Base-by-base conservation (phyloP, 2,797 vertebrate genomes). In the Chromis chromis region DNA sequence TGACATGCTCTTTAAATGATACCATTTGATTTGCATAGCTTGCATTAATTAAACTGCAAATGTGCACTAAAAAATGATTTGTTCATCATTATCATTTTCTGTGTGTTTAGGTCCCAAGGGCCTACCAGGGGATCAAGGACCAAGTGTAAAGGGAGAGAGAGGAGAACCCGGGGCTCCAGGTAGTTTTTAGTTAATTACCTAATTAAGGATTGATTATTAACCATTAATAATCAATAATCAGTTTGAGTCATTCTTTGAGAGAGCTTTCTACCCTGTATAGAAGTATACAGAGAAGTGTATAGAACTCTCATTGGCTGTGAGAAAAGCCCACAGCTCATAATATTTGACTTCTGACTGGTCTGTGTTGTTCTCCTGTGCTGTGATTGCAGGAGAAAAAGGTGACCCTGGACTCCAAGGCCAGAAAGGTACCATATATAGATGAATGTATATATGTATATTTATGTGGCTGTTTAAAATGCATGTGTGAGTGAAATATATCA, bases 81-180 rank as follows among this genome's bases (percentile, higher is more conserved):
- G 33, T 36, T 12, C 10, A 11, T 36, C 33, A 36, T 36, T 3
- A 36, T 36, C 33, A 3, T 11, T 36, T 33, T 33, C 9, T 36
- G n/a, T 49, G n/a, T 49, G 46, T 49, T 7, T 49, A 82, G 81
- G 88, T 54, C 46, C 53, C 0, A 22, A 0, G 0, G 83, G 86
- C 63, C 42, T 6, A 44, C 40, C 66, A 19, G 86, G 81, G 2
- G 4, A 60, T 61, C 64, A 78, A 49, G 87, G 70, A 49, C 55
- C 67, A n/a, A 83, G 66, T 53, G 42, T 40, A 8, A 90, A 89
- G 36, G 91, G 91, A 70, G 87, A 87, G 1, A 85, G 53, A 58
- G 90, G 90, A 14, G 76, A 68, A 0, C 36, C 58, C 0, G 90
- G 89, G 9, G 0, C 3, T 4, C 0, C 13, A 68, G 86, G 87